Evolutionary conservation across 2,797 vertebrate genomes (phyloP).

Genomic region (Rousettus madagascariensis): DNA sequence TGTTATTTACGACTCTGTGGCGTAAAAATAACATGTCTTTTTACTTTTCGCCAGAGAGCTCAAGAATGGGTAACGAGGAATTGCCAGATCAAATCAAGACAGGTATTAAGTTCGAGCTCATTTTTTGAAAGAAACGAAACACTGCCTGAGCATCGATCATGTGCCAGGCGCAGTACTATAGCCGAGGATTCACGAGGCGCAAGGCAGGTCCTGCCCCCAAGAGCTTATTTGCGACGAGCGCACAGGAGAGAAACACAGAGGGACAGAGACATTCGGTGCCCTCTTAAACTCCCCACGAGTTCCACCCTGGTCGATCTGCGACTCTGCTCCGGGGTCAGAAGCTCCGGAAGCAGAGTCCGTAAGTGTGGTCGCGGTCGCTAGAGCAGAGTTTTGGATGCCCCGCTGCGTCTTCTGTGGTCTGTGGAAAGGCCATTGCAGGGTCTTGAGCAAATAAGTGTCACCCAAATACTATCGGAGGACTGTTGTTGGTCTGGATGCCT

Average conservation of each 20-base stretch:
- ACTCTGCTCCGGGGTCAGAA: too few relatives aligned
- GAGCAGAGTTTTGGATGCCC: not conserved
- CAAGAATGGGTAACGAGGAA: not conserved
- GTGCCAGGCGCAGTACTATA: not conserved
- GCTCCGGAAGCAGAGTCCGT: not conserved
- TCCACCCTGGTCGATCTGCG: not conserved
- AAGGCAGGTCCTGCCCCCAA: not conserved
- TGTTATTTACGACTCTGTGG: not conserved
- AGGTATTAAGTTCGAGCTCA: not conserved
- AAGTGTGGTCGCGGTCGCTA: rapidly evolving
- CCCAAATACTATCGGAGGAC: not conserved
- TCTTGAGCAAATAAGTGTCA: not conserved
- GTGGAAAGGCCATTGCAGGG: not conserved
- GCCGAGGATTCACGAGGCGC: not conserved
- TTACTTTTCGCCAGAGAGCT: not conserved
- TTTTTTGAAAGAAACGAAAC: not conserved
- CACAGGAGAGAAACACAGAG: not conserved
- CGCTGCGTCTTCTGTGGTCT: not conserved
- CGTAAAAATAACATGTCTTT: not conserved
- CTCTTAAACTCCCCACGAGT: not conserved
- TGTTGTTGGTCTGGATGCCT: not conserved
- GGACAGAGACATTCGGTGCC: not conserved
- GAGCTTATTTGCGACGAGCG: not conserved
- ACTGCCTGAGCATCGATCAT: not conserved
- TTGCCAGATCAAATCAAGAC: not conserved